A percentile compares a stretch with the other conserved stretches of the same genome.
Evolutionary conservation across 2,888 invertebrate genomes (phyloP).

Genomic region (Sturmia bella): DNA sequence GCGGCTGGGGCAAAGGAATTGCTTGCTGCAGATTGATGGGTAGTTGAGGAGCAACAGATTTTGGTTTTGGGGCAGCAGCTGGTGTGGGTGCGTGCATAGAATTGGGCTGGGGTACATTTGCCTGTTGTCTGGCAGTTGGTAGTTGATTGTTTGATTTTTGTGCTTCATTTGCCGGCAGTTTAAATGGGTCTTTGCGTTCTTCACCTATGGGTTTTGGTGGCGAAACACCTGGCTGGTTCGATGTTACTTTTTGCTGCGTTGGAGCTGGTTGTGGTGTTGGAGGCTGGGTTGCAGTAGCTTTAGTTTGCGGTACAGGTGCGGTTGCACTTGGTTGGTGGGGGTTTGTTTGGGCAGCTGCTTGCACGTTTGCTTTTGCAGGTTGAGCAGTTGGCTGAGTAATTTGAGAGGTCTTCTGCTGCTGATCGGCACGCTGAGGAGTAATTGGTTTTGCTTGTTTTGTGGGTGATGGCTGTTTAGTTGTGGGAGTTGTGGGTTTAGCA

Average conservation of each 20-base stretch:
- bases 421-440: slow-evolving; percentile 58
- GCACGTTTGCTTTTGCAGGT: background rate
- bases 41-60: background rate
- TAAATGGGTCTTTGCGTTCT: background rate
- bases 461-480: slow-evolving; percentile 64
- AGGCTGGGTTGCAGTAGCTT: background rate
- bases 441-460: slow-evolving; percentile 34
- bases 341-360: background rate
- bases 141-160: background rate
- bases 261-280: background rate
- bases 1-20: background rate
- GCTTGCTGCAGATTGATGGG: background rate
- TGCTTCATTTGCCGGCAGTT: background rate
- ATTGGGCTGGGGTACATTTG: background rate
- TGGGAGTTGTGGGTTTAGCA: slow-evolving; percentile 60
- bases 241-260: background rate
- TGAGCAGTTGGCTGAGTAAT: background rate
- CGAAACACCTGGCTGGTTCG: background rate
- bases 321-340: background rate
- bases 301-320: background rate
- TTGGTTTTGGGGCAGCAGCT: background rate
- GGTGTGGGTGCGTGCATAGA: background rate
- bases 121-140: background rate
- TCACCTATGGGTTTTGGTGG: background rate
- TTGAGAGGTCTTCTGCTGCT: slow-evolving; percentile 20